Conservation (phyloP, 2,797 vertebrate species). For the Echiichthys vipera region DNA sequence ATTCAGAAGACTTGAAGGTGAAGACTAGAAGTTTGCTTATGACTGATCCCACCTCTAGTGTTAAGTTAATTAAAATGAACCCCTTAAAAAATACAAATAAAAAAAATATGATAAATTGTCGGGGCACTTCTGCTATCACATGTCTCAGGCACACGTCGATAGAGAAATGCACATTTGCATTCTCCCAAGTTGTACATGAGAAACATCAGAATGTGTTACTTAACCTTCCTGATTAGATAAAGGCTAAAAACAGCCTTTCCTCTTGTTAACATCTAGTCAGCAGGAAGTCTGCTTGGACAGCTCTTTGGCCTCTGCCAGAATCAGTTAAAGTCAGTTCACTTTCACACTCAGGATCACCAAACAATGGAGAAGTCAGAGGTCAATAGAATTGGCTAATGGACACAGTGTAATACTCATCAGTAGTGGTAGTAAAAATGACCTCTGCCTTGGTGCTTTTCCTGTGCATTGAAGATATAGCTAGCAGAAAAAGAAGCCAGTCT, state of each 20-base stretch:
- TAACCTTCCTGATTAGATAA: conserved; percentile 68
- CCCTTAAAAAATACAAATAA: no score
- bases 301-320: conserved; percentile 50
- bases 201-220: conserved; percentile 45
- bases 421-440: conserved; percentile 54
- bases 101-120: neutral
- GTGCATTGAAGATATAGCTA: conserved; percentile 20
- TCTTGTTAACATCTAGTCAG: conserved; percentile 58
- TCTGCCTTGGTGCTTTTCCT: conserved; percentile 25
- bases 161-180: conserved; percentile 23
- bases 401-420: conserved; percentile 37
- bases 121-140: neutral
- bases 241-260: conserved; percentile 65
- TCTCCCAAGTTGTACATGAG: conserved; percentile 15
- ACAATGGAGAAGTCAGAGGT: conserved; percentile 73
- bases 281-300: conserved; percentile 68
- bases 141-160: neutral
- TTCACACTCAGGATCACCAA: conserved; percentile 59
- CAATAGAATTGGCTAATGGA: conserved; percentile 44
- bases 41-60: no score
- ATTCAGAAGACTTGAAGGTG: no score
- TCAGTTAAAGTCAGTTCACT: conserved; percentile 60
- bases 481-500: conserved; percentile 6
- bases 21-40: no score
- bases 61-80: neutral